These are phyloP conservation scores for Anser brachyrhynchus DNA, from an alignment of 2,113 vertebrate species.

Conservation along the genomic window DNA sequence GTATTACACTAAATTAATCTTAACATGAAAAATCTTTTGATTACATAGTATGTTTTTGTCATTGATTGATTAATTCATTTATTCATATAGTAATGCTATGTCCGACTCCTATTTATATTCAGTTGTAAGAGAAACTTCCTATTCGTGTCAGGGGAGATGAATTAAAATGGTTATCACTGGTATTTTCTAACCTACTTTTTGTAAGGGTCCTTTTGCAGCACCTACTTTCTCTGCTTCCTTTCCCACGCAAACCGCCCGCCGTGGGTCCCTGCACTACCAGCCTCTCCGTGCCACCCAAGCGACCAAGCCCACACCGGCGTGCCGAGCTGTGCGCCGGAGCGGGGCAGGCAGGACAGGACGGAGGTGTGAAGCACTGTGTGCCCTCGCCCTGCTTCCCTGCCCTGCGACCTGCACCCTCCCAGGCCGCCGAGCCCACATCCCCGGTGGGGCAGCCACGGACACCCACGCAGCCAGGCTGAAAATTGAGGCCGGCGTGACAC, in stretches of 20 bases:
- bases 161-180: conserved; percentile 53
- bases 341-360: no score
- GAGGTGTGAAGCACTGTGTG: no score
- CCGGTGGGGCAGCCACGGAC: not conserved
- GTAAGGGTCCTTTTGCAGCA: not conserved
- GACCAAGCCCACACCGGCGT: no score
- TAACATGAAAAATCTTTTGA: conserved; percentile 82
- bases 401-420: no score
- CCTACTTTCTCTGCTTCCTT: not conserved
- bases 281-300: rapidly evolving
- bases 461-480: not conserved
- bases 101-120: conserved; percentile 78
- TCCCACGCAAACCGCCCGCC: not conserved
- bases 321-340: no score
- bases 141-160: conserved; percentile 58
- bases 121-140: conserved; percentile 67
- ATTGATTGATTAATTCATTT: conserved; percentile 83
- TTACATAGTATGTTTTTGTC: conserved; percentile 76
- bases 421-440: not conserved
- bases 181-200: conserved; percentile 27
- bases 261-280: rapidly evolving
- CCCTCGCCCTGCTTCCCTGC: no score
- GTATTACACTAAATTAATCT: conserved; percentile 83
- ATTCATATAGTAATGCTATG: conserved; percentile 75
- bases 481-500: not conserved